These are phyloP conservation scores for Neocrepidodera transversa DNA, from an alignment of 2,888 invertebrate genomes.

Conservation along the genomic window DNA sequence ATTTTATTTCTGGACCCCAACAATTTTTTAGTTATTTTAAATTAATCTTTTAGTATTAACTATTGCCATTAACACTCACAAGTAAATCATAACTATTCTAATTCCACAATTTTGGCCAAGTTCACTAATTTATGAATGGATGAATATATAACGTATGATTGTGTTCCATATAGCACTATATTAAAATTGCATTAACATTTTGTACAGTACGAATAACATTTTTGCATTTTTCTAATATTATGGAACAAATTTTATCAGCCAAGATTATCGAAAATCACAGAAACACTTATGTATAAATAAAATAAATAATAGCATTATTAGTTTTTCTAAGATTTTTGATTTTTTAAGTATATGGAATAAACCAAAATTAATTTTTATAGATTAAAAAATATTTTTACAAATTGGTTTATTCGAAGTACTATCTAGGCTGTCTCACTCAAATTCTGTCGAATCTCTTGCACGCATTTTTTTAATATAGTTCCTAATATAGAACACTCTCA, in stretches of 20 bases:
- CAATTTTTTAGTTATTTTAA: constrained; percentile 9
- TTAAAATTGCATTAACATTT: constrained; percentile 50
- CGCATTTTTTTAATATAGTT: constrained; percentile 54
- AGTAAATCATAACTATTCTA: constrained; percentile 54
- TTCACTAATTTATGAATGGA: constrained; percentile 56
- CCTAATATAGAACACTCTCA: constrained; percentile 53
- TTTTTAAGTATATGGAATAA: constrained; percentile 8
- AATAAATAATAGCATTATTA: no score
- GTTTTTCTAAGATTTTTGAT: constrained; percentile 30
- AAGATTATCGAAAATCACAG: constrained; percentile 20
- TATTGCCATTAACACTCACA: constrained; percentile 49
- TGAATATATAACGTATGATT: constrained; percentile 49
- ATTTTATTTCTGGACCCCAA: constrained; percentile 43
- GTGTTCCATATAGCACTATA: constrained; percentile 56
- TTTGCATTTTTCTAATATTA: constrained; percentile 39
- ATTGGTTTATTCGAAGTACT: constrained; percentile 15
- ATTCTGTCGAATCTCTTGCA: constrained; percentile 40
- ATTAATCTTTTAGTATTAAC: constrained; percentile 38
- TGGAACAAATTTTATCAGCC: constrained; percentile 13
- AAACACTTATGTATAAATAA: no score
- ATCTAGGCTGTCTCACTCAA: constrained; percentile 26
- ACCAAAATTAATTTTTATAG: constrained; percentile 12
- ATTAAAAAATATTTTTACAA: background rate
- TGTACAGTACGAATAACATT: constrained; percentile 46
- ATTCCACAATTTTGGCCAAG: constrained; percentile 62